Evolutionary conservation across 2,888 invertebrate genomes (phyloP), one percentile per base, ranked within the genome.

Genomic region (Lepidochitona cinerea): DNA sequence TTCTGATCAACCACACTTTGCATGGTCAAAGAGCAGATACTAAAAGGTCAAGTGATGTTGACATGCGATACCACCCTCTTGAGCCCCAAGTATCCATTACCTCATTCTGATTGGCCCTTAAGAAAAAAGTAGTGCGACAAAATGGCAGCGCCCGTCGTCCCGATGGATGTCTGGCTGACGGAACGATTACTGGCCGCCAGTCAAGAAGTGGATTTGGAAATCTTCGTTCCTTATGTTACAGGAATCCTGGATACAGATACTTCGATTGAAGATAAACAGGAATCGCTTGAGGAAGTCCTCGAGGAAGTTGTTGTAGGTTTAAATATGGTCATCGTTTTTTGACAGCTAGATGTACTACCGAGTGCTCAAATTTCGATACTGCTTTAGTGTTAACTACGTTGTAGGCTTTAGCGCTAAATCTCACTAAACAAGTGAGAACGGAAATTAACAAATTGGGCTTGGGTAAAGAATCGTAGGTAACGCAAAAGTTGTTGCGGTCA

Each of bases 161-260:
- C 26, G 29, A 79, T 79, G 77, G 85, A 86, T 68, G 75, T 71
- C 14, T 89, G 89, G 89, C 73, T 89, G 36, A 81, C 84, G 37
- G 79, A 85, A 68, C 87, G 83, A 71, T 76, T 89, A 36, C 73
- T 83, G 23, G 81, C 85, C 7, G 73, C 86, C 7, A 88, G 88
- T 71, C 82, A 85, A 4, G 88, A 89, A 53, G 81, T 86, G 0
- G 89, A 89, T 72, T 84, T 84, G 29, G 87, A 87, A 68, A 84
- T 88, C 0, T 88, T 87, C 81, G 87, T 86, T 3, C 81, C 83
- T 3, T 88, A 87, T 67, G 86, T 88, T 36, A 84, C 81, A 4
- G 84, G 87, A 9, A 86, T 88, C 52, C 73, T 88, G 12, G 87
- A 88, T 26, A 82, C 84, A 70, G 85, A 87, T 53, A 75, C 80